Conservation (phyloP, 2,113 vertebrate species). For the Spea multiplicata region DNA sequence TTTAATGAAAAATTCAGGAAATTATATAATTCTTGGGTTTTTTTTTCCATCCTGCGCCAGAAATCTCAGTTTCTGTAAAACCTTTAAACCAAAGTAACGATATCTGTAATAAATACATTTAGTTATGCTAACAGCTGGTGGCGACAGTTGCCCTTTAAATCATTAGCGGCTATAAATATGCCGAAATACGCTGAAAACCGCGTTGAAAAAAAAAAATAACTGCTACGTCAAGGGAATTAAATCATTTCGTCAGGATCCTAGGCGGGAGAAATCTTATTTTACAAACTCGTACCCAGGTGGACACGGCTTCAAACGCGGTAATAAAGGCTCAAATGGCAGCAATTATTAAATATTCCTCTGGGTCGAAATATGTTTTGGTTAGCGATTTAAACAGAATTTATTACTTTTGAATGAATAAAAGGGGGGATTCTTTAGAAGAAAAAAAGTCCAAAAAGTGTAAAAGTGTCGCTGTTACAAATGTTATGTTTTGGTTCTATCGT, state of each 20-base stretch:
- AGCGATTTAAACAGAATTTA: slow-evolving; percentile 33
- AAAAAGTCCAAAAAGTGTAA: neutral
- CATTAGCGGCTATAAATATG: neutral
- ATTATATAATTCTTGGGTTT: too few relatives aligned
- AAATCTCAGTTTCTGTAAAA: too few relatives aligned
- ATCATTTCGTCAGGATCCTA: neutral
- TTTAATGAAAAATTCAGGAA: too few relatives aligned
- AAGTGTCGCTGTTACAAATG: neutral
- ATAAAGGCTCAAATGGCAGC: slow-evolving; percentile 25
- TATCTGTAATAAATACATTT: too few relatives aligned
- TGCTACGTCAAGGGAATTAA: neutral
- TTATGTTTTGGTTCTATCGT: neutral
- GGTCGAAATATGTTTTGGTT: slow-evolving; percentile 37
- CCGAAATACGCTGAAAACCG: neutral
- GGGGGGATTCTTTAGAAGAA: slow-evolving; percentile 23
- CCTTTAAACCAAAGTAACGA: too few relatives aligned
- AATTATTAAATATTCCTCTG: slow-evolving; percentile 36
- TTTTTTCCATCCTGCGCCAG: too few relatives aligned
- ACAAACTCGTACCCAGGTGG: slow-evolving; percentile 22
- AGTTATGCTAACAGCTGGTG: too few relatives aligned
- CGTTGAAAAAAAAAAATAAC: too few relatives aligned
- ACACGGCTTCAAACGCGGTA: neutral
- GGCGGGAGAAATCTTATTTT: slow-evolving; percentile 2
- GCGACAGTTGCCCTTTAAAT: neutral
- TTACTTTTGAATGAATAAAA: slow-evolving; percentile 33